Conservation (phyloP, 2,888 invertebrate species). For the Herminia tarsipennalis region DNA sequence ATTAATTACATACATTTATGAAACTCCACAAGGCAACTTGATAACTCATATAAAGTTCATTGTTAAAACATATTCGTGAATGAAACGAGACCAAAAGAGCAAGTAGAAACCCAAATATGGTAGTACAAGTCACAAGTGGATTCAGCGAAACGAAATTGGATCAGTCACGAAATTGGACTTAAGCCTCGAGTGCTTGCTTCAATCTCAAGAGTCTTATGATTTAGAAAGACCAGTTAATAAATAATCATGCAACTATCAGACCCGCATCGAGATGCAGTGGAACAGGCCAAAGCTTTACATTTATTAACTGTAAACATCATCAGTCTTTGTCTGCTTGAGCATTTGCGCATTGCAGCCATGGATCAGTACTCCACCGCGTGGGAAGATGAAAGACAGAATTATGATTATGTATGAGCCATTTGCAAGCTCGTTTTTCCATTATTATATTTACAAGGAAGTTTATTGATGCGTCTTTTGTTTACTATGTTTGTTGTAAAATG, state of each 20-base stretch:
- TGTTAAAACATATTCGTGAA: background rate
- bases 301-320: constrained; percentile 23
- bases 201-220: constrained; percentile 3
- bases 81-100: background rate
- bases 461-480: too few relatives aligned
- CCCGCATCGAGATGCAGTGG: constrained; percentile 7
- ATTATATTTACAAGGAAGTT: constrained; percentile 48
- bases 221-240: constrained; percentile 31
- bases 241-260: constrained; percentile 24
- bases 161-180: background rate
- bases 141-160: background rate
- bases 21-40: too few relatives aligned
- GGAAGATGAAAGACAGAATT: constrained; percentile 50
- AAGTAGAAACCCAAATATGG: background rate
- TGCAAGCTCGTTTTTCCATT: constrained; percentile 45
- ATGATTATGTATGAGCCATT: constrained; percentile 52
- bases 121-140: too few relatives aligned
- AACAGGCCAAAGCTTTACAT: constrained; percentile 17
- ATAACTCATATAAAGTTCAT: too few relatives aligned
- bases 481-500: too few relatives aligned
- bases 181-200: background rate
- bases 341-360: constrained; percentile 9
- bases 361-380: constrained; percentile 48
- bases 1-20: constrained; percentile 14
- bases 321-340: constrained; percentile 25